Conservation (phyloP, 2,888 invertebrate genomes). For the Drosophila recens region DNA sequence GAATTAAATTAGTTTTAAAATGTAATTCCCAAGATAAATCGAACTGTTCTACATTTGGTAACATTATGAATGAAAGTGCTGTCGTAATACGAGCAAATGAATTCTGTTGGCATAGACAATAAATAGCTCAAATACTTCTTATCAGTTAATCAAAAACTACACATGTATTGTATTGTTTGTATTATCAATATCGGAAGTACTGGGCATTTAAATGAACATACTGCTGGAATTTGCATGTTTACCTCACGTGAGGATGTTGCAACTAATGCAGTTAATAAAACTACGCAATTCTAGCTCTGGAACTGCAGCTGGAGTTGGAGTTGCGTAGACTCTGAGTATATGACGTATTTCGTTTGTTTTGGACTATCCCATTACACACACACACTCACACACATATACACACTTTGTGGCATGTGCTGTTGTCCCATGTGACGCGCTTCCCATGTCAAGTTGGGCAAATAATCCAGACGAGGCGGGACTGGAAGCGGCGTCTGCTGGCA, state of each 20-base stretch:
- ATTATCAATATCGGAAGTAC: slow-evolving; percentile 50
- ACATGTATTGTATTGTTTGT: slow-evolving; percentile 11
- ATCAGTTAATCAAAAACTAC: slow-evolving; percentile 42
- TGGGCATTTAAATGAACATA: slow-evolving; percentile 23
- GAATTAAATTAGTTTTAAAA: slow-evolving; percentile 14
- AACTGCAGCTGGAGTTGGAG: slow-evolving; percentile 4
- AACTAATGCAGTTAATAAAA: slow-evolving; percentile 10
- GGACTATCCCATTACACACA: slow-evolving; percentile 32
- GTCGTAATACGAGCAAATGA: slow-evolving; percentile 6
- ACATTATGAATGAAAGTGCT: slow-evolving; percentile 6
- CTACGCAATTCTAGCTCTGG: slow-evolving; percentile 22
- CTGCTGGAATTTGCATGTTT: slow-evolving; percentile 39
- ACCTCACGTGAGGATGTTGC: slow-evolving; percentile 42
- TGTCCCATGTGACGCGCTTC: slow-evolving; percentile 62
- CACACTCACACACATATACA: neutral
- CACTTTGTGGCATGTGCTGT: slow-evolving; percentile 11
- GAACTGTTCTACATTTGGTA: neutral
- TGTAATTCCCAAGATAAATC: slow-evolving; percentile 8
- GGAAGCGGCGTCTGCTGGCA: slow-evolving; percentile 21
- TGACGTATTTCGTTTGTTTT: slow-evolving; percentile 16
- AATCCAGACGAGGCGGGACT: neutral
- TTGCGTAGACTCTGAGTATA: slow-evolving; percentile 1
- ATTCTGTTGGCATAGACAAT: slow-evolving; percentile 3
- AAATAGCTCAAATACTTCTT: slow-evolving; percentile 13
- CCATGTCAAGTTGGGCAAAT: slow-evolving; percentile 57